These are phyloP conservation scores for Crambe crambe DNA, from an alignment of 37 sponge, comb jelly and placozoan species.

Conservation along the genomic window DNA sequence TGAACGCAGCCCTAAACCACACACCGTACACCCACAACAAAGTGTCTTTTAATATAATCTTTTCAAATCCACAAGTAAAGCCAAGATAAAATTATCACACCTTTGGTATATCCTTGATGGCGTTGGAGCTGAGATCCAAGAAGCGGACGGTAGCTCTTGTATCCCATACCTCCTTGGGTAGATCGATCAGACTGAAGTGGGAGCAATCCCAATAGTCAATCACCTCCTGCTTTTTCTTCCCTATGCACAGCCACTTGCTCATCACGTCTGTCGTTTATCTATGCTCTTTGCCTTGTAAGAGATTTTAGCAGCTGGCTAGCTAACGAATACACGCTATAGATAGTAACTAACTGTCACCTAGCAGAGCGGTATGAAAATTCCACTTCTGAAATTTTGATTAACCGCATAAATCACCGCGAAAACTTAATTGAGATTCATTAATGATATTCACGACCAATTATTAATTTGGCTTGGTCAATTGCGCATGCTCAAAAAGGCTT, in stretches of 20 bases:
- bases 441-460: background rate
- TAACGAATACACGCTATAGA: background rate
- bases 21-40: background rate
- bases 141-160: constrained; percentile 29
- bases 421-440: background rate
- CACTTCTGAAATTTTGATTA: too few relatives aligned
- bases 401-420: background rate
- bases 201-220: constrained; percentile 48
- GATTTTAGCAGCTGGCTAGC: background rate
- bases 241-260: constrained; percentile 6
- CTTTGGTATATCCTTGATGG: constrained; percentile 56
- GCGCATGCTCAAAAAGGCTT: too few relatives aligned
- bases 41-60: background rate
- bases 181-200: constrained; percentile 18
- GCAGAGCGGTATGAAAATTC: background rate
- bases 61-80: too few relatives aligned
- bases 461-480: background rate
- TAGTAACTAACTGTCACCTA: background rate
- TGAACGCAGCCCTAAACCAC: background rate
- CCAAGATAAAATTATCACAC: too few relatives aligned
- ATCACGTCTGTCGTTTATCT: background rate
- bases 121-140: constrained; percentile 36
- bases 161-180: constrained; percentile 43
- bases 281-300: background rate
- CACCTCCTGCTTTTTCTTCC: background rate